Conservation (phyloP, 1,140 invertebrate genomes). For the Drosophila kikkawai region DNA sequence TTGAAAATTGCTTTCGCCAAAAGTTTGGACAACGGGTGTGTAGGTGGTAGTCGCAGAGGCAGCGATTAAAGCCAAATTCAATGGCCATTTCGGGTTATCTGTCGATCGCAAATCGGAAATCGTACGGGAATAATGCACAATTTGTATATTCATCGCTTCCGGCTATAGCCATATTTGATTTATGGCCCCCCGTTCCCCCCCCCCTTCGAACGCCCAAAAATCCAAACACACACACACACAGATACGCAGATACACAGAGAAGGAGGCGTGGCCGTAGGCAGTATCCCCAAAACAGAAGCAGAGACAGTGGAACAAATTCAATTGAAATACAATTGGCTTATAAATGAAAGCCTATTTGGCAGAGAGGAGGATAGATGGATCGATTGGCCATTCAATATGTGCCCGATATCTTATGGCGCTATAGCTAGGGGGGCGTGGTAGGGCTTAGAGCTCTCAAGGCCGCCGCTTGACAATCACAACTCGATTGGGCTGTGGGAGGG, state of each 20-base stretch:
- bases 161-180: conserved; percentile 36
- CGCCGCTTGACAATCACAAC: conserved; percentile 41
- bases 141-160: conserved; percentile 44
- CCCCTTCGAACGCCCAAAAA: conserved; percentile 1
- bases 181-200: not conserved
- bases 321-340: conserved; percentile 80
- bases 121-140: conserved; percentile 50
- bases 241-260: not conserved
- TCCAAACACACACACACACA: conserved; percentile 22
- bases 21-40: conserved; percentile 26
- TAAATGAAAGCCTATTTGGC: conserved; percentile 73
- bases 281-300: not conserved
- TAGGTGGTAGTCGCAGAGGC: not conserved
- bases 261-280: conserved; percentile 10
- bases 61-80: conserved; percentile 47
- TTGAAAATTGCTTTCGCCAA: conserved; percentile 61
- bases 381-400: conserved; percentile 57
- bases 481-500: conserved; percentile 44
- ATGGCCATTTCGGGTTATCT: conserved; percentile 30
- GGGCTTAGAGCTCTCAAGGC: conserved; percentile 6
- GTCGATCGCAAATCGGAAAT: conserved; percentile 67
- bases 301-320: conserved; percentile 66
- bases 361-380: conserved; percentile 18
- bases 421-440: conserved; percentile 54
- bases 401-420: conserved; percentile 31